Percentiles rank a stretch among this genome's conserved stretches.
These are phyloP conservation scores for Pao palembangensis DNA, from an alignment of 2,113 vertebrate species.

Conservation along the genomic window DNA sequence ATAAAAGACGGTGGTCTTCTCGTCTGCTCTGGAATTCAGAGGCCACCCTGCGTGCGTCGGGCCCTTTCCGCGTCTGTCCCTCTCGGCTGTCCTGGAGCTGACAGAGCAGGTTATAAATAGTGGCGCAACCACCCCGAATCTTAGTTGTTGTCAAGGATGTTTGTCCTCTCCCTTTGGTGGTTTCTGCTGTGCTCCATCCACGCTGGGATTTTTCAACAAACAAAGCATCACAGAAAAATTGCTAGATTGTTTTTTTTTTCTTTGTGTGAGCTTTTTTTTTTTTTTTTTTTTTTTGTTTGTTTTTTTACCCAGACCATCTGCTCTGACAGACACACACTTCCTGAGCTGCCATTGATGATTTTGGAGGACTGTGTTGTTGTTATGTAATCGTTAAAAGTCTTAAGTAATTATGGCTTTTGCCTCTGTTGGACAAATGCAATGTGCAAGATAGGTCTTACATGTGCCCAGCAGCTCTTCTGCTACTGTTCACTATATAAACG, in stretches of 20 bases:
- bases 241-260: constrained; percentile 10
- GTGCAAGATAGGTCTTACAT: too few species aligned
- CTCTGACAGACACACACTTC: constrained; percentile 26
- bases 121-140: constrained; percentile 65
- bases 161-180: constrained; percentile 46
- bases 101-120: constrained; percentile 71
- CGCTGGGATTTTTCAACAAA: constrained; percentile 35
- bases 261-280: background rate
- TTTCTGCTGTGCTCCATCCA: constrained; percentile 27
- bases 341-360: constrained; percentile 12
- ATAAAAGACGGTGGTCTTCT: constrained; percentile 49
- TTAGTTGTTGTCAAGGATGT: constrained; percentile 61
- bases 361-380: background rate
- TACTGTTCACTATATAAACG: too few species aligned
- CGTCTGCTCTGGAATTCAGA: constrained; percentile 56
- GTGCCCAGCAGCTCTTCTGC: too few species aligned
- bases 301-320: constrained; percentile 14
- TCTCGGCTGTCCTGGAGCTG: constrained; percentile 56
- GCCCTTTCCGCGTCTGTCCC: constrained; percentile 15
- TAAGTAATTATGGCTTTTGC: background rate
- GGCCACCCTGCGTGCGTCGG: constrained; percentile 43
- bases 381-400: constrained; percentile 12
- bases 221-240: constrained; percentile 43
- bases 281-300: constrained; percentile 6
- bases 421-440: background rate